These are phyloP conservation scores for Riptortus pedestris DNA, from an alignment of 1,140 invertebrate genomes.

Conservation along the genomic window DNA sequence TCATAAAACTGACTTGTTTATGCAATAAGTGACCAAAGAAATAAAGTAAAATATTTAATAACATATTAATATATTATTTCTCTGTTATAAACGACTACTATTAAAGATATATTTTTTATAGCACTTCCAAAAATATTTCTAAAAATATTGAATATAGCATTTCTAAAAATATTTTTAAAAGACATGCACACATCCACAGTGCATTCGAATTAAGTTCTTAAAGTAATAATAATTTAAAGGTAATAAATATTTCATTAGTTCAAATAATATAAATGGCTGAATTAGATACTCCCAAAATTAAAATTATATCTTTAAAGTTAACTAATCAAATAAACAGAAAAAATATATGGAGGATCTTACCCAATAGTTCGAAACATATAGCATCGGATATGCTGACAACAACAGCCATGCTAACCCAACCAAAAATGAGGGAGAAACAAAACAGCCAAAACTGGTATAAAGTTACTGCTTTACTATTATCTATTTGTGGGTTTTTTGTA, in stretches of 20 bases:
- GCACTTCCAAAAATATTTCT: too few relatives aligned
- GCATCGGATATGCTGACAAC: slow-evolving; percentile 70
- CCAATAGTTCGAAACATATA: slow-evolving; percentile 67
- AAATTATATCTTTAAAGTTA: too few relatives aligned
- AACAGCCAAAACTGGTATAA: slow-evolving; percentile 60
- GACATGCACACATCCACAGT: background rate
- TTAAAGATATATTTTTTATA: too few relatives aligned
- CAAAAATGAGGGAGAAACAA: slow-evolving; percentile 53
- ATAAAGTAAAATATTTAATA: too few relatives aligned
- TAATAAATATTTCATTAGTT: background rate
- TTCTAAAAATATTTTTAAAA: background rate
- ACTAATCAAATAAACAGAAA: background rate
- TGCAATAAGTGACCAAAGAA: too few relatives aligned
- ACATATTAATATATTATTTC: too few relatives aligned
- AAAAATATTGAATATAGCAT: too few relatives aligned
- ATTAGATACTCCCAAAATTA: background rate
- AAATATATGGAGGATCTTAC: slow-evolving; percentile 39
- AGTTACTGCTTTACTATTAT: slow-evolving; percentile 36
- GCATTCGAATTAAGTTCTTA: background rate
- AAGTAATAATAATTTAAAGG: background rate
- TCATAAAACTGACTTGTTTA: too few relatives aligned
- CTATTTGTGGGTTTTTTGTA: slow-evolving; percentile 35
- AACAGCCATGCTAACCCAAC: slow-evolving; percentile 72
- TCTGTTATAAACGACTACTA: too few relatives aligned
- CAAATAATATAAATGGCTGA: background rate